Conservation (phyloP, 2,797 vertebrate genomes). For the Tympanoctomys barrerae region DNA sequence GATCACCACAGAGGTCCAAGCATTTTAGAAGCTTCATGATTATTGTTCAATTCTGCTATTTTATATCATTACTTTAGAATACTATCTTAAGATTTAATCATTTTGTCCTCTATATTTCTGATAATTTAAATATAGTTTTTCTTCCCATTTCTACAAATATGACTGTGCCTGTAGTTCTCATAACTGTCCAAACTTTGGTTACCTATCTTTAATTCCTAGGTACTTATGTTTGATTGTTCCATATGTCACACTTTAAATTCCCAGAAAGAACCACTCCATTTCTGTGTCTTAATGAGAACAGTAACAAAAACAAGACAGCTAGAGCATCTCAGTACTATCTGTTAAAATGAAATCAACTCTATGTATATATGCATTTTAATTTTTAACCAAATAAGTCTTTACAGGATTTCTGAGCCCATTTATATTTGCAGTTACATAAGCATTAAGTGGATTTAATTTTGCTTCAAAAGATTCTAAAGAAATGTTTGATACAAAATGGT, state of each 20-base stretch:
- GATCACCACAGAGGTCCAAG: neutral
- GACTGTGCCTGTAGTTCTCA: neutral
- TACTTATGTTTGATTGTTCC: neutral
- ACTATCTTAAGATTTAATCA: neutral
- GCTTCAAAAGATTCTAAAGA: slow-evolving; percentile 27
- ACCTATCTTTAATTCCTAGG: neutral
- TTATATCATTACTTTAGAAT: neutral
- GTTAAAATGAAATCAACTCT: slow-evolving; percentile 48
- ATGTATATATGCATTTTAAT: neutral
- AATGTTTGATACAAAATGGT: neutral
- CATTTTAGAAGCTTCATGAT: neutral
- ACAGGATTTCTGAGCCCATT: neutral
- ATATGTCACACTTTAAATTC: slow-evolving; percentile 21
- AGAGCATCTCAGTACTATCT: neutral
- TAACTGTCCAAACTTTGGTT: neutral
- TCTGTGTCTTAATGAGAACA: slow-evolving; percentile 44
- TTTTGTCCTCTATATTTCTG: neutral
- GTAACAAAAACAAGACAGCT: slow-evolving; percentile 23
- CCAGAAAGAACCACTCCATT: slow-evolving; percentile 3
- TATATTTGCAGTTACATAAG: neutral
- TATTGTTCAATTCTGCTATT: slow-evolving; percentile 15
- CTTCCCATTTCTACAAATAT: neutral
- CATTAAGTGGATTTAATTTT: neutral
- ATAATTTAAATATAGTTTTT: neutral
- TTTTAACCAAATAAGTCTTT: slow-evolving; percentile 42